A percentile compares a stretch with the other conserved stretches of the same genome.
Conservation (phyloP, 2,888 invertebrate species). For the Phaedon cochleariae region DNA sequence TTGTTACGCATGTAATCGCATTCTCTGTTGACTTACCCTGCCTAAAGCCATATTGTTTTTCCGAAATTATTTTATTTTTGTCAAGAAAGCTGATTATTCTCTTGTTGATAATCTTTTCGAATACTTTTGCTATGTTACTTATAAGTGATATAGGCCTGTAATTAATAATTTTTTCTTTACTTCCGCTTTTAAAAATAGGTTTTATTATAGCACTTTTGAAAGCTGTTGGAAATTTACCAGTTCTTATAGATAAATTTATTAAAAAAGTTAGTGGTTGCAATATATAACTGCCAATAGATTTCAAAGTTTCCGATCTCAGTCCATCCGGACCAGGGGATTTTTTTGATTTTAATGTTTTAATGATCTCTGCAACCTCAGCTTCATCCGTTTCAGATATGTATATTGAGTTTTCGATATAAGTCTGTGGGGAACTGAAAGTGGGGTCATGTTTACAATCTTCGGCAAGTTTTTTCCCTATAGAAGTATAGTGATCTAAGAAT, state of each 20-base stretch:
- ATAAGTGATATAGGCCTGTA: slow-evolving; percentile 22
- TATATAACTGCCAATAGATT: not conserved
- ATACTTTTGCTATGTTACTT: slow-evolving; percentile 21
- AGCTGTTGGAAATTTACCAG: slow-evolving; percentile 14
- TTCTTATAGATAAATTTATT: slow-evolving; percentile 1
- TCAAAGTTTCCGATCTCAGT: slow-evolving; percentile 1
- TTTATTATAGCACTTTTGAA: slow-evolving; percentile 18
- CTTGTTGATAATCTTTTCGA: slow-evolving; percentile 15
- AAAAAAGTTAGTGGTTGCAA: not conserved
- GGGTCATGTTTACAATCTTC: slow-evolving; percentile 5
- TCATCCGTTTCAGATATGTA: slow-evolving; percentile 6
- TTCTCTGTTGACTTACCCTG: slow-evolving; percentile 15
- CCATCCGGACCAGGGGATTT: not conserved
- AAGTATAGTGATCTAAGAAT: slow-evolving; percentile 11
- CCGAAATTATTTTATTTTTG: slow-evolving; percentile 8
- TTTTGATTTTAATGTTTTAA: slow-evolving; percentile 9
- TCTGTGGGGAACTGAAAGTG: slow-evolving; percentile 3
- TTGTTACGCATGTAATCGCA: slow-evolving; percentile 10
- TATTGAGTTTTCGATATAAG: slow-evolving; percentile 4
- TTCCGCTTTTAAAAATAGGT: slow-evolving; percentile 15
- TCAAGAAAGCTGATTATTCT: slow-evolving; percentile 14
- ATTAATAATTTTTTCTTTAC: slow-evolving; percentile 11
- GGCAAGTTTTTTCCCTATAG: slow-evolving; percentile 14
- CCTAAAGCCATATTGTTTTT: slow-evolving; percentile 19
- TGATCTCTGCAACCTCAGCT: slow-evolving; percentile 10